These are phyloP conservation scores for Gracilinanus agilis DNA, from an alignment of 2,113 vertebrate genomes.

Conservation along the genomic window DNA sequence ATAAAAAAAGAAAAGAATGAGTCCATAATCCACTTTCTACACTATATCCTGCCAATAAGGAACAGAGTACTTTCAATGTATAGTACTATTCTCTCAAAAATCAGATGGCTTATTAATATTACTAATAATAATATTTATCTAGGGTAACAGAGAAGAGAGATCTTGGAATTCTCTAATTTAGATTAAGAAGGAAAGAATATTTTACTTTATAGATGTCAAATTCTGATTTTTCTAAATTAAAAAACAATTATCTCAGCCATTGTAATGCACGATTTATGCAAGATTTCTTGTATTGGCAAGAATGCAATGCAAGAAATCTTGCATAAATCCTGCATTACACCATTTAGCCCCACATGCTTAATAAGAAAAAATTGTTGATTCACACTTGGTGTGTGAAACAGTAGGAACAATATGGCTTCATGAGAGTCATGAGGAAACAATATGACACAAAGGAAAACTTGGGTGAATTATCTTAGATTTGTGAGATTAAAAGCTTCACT, in stretches of 20 bases:
- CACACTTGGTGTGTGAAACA: constrained; percentile 54
- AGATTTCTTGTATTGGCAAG: too few relatives aligned
- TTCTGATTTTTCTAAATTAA: constrained; percentile 50
- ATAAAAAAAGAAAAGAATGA: neutral
- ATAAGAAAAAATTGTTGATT: constrained; percentile 46
- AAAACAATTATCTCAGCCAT: constrained; percentile 13
- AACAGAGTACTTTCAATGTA: neutral
- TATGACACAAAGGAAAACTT: neutral
- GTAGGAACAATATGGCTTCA: neutral
- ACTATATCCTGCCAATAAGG: constrained; percentile 4
- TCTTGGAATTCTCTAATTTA: constrained; percentile 17
- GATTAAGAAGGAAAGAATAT: neutral
- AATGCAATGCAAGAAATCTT: too few relatives aligned
- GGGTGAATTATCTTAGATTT: neutral
- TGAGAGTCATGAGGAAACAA: neutral
- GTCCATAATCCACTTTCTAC: neutral
- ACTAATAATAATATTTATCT: neutral
- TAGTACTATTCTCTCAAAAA: neutral
- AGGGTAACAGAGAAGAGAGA: neutral
- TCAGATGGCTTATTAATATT: neutral
- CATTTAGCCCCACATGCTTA: neutral
- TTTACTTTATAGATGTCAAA: constrained; percentile 24
- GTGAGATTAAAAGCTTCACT: neutral
- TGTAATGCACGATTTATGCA: too few relatives aligned
- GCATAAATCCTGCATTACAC: too few relatives aligned